phyloP scores from a whole-genome alignment of 92 coral and sea anemone genomes.

The Parazoanthus swiftii region DNA sequence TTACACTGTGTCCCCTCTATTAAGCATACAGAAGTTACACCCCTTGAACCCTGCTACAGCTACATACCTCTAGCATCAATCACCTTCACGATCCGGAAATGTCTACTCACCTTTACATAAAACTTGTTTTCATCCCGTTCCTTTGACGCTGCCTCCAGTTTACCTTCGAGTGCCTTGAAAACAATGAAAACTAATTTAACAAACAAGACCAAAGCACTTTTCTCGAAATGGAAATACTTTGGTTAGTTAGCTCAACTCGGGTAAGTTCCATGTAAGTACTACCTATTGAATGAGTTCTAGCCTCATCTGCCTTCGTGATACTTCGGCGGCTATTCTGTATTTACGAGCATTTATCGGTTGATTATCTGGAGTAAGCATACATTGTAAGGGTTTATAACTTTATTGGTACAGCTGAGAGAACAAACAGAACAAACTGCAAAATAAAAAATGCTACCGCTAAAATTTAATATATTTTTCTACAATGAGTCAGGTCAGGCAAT shows the following conservation, averaged over 20 bases:
- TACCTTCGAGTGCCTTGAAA: conserved; percentile 64
- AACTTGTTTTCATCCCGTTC: conserved; percentile 91
- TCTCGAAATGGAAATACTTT: neutral
- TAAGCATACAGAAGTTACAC: neutral
- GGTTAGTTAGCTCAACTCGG: neutral
- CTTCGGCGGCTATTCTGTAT: neutral
- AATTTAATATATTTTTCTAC: neutral
- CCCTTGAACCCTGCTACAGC: neutral
- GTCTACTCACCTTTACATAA: conserved; percentile 67
- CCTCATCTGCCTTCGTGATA: too few relatives aligned
- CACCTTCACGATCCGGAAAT: neutral
- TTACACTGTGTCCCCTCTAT: too few relatives aligned
- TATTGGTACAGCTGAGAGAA: too few relatives aligned
- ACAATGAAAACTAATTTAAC: neutral
- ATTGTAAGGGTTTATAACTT: neutral
- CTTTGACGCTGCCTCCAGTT: conserved; percentile 68
- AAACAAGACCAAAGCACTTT: neutral
- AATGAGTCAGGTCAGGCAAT: neutral
- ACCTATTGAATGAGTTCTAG: too few relatives aligned
- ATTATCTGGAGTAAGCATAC: neutral
- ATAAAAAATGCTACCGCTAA: too few relatives aligned
- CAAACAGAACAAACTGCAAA: too few relatives aligned
- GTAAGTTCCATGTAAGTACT: too few relatives aligned
- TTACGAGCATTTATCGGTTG: neutral
- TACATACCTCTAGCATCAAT: neutral